These are phyloP conservation scores for Pseudonaja textilis DNA, from an alignment of 2,113 vertebrate genomes.

Conservation along the genomic window DNA sequence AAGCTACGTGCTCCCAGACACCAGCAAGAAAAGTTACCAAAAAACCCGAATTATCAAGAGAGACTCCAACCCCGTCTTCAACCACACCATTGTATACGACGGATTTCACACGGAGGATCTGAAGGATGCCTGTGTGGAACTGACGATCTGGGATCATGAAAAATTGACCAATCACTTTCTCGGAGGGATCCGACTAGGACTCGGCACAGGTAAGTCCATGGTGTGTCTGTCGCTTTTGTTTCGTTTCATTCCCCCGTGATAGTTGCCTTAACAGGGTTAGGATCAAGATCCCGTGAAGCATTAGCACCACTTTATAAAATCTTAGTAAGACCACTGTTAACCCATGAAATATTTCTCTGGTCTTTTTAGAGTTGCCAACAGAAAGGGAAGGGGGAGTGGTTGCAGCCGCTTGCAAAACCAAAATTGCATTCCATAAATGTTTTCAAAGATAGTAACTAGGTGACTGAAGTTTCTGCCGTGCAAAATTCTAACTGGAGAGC, in stretches of 20 bases:
- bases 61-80: conserved; percentile 70
- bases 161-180: conserved; percentile 74
- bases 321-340: no score
- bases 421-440: no score
- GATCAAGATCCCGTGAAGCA: no score
- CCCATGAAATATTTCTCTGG: no score
- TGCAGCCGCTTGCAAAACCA: no score
- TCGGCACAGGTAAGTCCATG: conserved; percentile 61
- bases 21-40: conserved; percentile 75
- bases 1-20: conserved; percentile 75
- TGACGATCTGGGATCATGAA: conserved; percentile 75
- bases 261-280: no score
- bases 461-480: no score
- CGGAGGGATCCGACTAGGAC: conserved; percentile 70
- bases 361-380: no score
- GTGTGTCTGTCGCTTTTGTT: not conserved
- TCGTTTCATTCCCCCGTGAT: not conserved
- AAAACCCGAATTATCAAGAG: conserved; percentile 72
- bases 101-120: conserved; percentile 72
- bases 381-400: no score
- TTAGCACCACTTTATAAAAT: no score
- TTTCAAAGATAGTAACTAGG: no score
- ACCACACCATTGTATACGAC: conserved; percentile 74
- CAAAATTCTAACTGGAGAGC: no score
- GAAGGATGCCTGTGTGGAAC: conserved; percentile 71